These are phyloP conservation scores for Rhagoletis pomonella DNA, from an alignment of 1,140 invertebrate genomes.

Conservation along the genomic window DNA sequence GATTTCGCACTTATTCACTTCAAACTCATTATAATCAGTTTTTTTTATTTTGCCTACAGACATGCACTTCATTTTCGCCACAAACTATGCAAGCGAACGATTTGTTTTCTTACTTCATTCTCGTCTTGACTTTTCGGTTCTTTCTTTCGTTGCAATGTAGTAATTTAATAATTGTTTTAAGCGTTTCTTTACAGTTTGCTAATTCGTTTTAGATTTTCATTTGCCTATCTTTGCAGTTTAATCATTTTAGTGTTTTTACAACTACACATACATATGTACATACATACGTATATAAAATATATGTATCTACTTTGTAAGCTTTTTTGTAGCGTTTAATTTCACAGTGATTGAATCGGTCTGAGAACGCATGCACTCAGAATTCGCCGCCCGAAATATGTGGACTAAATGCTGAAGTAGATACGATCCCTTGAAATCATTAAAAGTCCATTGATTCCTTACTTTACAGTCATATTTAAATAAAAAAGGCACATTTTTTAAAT, in stretches of 20 bases:
- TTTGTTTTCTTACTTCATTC: not conserved
- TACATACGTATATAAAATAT: not conserved
- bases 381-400: too few species aligned
- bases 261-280: not conserved
- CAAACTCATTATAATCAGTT: conserved; percentile 18
- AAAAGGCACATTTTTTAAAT: not conserved
- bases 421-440: not conserved
- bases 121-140: not conserved
- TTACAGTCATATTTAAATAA: not conserved
- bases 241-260: not conserved
- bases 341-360: not conserved
- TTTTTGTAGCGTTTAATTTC: not conserved
- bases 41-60: not conserved
- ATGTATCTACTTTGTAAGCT: not conserved
- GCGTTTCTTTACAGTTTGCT: not conserved
- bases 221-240: conserved; percentile 25
- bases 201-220: not conserved
- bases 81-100: not conserved
- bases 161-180: not conserved
- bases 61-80: not conserved
- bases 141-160: not conserved
- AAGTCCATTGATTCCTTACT: not conserved
- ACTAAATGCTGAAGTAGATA: not conserved
- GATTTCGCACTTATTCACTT: conserved; percentile 10
- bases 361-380: too few species aligned